Percentiles rank a stretch among this genome's conserved stretches.
Conservation (phyloP, 1,140 invertebrate species). For the Lamellibrachia luymesi region DNA sequence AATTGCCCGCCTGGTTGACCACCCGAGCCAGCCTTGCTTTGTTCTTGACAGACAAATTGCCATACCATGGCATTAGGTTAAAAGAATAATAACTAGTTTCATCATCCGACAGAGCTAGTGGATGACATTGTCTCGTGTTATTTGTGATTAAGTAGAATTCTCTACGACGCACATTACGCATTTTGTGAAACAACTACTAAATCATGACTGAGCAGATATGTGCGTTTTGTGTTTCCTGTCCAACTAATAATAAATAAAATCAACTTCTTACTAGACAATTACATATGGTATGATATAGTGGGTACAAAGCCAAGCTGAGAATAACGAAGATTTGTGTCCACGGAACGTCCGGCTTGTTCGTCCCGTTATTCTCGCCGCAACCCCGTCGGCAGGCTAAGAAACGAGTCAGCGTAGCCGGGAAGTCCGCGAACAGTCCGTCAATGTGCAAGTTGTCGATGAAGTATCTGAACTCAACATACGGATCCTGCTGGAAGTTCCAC, state of each 20-base stretch:
- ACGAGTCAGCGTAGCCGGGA: slow-evolving; percentile 2
- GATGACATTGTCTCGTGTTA: neutral
- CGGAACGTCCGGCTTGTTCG: neutral
- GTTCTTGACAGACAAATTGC: no score
- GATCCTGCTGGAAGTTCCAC: slow-evolving; percentile 16
- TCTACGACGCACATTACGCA: neutral
- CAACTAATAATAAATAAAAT: neutral
- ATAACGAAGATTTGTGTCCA: neutral
- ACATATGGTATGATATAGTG: neutral
- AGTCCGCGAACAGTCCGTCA: slow-evolving; percentile 16
- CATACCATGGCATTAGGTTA: no score
- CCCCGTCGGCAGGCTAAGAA: neutral
- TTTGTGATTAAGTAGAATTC: neutral
- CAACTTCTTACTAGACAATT: neutral
- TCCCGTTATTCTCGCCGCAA: neutral
- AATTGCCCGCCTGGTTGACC: no score
- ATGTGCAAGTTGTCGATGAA: neutral
- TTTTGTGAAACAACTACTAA: neutral
- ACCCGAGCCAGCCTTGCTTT: no score
- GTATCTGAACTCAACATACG: neutral
- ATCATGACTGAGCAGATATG: neutral
- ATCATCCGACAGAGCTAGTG: no score
- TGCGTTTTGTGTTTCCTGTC: neutral
- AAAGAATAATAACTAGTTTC: no score
- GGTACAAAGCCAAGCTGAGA: neutral